Conservation (phyloP, 2,797 vertebrate genomes). For the Channallabes apus region DNA sequence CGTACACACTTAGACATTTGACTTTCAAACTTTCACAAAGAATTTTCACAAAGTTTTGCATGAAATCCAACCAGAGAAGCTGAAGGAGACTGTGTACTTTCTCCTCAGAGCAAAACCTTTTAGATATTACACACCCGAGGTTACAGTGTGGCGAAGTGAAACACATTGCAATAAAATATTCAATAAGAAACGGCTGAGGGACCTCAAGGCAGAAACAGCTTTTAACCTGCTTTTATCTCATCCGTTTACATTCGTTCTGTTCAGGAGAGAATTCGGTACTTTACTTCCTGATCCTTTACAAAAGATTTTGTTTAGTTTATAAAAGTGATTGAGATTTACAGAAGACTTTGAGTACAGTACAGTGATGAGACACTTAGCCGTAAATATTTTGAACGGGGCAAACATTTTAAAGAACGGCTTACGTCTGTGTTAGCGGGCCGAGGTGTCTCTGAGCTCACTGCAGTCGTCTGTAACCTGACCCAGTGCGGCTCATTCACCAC, state of each 20-base stretch:
- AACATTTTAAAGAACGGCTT: too few species aligned
- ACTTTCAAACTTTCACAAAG: slow-evolving; percentile 43
- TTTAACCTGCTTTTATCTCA: neutral
- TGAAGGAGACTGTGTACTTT: neutral
- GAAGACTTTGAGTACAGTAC: too few species aligned
- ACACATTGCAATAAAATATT: neutral
- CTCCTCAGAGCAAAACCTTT: neutral
- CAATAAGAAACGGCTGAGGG: neutral
- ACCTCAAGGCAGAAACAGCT: neutral
- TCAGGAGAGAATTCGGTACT: neutral
- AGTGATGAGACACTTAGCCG: too few species aligned
- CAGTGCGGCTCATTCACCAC: too few species aligned
- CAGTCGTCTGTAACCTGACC: too few species aligned
- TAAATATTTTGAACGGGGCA: too few species aligned
- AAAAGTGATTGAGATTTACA: too few species aligned
- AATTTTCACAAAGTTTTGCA: slow-evolving; percentile 47
- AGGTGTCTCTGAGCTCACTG: too few species aligned
- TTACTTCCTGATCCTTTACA: neutral
- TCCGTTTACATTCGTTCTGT: neutral
- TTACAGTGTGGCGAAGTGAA: neutral
- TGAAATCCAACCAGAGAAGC: slow-evolving; percentile 1
- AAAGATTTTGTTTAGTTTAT: too few species aligned
- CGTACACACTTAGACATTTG: slow-evolving; percentile 41
- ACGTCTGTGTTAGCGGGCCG: too few species aligned
- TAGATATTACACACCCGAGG: neutral